These are phyloP conservation scores for Boloria euphrosyne DNA, from an alignment of 2,888 invertebrate genomes.

Conservation along the genomic window DNA sequence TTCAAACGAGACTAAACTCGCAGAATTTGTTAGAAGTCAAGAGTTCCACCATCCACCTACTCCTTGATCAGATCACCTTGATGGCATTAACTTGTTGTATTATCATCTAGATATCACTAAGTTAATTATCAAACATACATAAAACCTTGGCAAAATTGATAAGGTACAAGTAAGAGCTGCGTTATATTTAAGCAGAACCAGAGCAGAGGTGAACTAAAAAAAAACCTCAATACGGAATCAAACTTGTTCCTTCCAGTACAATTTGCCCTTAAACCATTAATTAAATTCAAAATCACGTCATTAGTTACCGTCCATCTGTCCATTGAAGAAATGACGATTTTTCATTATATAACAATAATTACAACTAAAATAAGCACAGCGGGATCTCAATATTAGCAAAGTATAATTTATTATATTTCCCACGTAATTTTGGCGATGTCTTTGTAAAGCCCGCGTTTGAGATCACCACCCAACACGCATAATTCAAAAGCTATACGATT, in stretches of 20 bases:
- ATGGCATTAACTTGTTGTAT: no score
- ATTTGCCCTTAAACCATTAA: conserved; percentile 41
- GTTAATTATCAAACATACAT: no score
- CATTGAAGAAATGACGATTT: conserved; percentile 36
- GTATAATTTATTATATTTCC: conserved; percentile 7
- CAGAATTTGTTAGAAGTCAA: no score
- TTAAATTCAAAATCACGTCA: conserved; percentile 46
- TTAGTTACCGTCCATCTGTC: conserved; percentile 43
- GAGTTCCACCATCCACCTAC: no score
- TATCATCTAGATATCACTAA: no score
- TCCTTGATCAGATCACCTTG: no score
- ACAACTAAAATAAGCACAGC: conserved; percentile 32
- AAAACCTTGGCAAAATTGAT: no score
- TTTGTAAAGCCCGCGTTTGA: background rate
- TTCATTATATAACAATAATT: conserved; percentile 45
- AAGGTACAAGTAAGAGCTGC: no score
- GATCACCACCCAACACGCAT: background rate
- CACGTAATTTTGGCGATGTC: background rate
- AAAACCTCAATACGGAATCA: no score
- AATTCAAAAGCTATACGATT: background rate
- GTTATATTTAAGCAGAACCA: no score
- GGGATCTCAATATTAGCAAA: conserved; percentile 21
- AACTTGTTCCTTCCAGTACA: background rate
- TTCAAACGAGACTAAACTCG: no score
- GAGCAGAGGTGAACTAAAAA: no score